Conservation (phyloP, 2,888 invertebrate genomes). For the Synergus umbraculus region DNA sequence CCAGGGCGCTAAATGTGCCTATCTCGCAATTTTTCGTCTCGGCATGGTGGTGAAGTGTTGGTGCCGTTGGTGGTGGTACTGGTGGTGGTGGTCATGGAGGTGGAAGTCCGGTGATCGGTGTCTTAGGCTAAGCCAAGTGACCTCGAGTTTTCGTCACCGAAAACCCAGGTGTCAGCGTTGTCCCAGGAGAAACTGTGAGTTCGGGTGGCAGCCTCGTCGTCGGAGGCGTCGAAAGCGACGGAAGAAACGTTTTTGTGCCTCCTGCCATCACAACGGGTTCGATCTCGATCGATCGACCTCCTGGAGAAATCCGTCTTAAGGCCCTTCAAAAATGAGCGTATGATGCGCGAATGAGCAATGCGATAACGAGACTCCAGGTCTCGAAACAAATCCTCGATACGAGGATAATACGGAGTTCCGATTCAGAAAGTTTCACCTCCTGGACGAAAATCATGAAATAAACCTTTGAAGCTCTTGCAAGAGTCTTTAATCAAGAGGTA, state of each 20-base stretch:
- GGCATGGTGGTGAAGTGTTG: conserved; percentile 27
- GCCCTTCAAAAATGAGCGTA: conserved; percentile 42
- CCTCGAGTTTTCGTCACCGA: neutral
- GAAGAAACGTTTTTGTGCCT: conserved; percentile 49
- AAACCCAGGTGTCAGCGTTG: conserved; percentile 34
- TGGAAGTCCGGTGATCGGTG: conserved; percentile 48
- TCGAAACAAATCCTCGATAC: conserved; percentile 10
- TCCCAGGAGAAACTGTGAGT: conserved; percentile 36
- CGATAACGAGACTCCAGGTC: conserved; percentile 12
- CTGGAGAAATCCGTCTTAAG: conserved; percentile 42
- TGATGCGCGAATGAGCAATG: conserved; percentile 33
- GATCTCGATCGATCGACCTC: conserved; percentile 45
- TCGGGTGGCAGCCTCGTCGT: conserved; percentile 42
- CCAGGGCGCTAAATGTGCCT: conserved; percentile 42
- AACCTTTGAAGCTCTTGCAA: conserved; percentile 1
- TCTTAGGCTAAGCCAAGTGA: conserved; percentile 39
- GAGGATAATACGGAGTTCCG: conserved; percentile 8
- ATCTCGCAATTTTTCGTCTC: conserved; percentile 17
- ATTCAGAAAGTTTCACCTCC: conserved; percentile 24
- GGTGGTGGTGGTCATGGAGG: conserved; percentile 53
- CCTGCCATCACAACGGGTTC: conserved; percentile 43
- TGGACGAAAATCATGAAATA: neutral
- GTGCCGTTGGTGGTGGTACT: conserved; percentile 45
- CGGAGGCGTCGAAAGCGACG: conserved; percentile 47
- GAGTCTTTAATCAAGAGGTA: neutral